Evolutionary conservation across 2,113 vertebrate species (phyloP).

Genomic region (Phrynocephalus versicolor): DNA sequence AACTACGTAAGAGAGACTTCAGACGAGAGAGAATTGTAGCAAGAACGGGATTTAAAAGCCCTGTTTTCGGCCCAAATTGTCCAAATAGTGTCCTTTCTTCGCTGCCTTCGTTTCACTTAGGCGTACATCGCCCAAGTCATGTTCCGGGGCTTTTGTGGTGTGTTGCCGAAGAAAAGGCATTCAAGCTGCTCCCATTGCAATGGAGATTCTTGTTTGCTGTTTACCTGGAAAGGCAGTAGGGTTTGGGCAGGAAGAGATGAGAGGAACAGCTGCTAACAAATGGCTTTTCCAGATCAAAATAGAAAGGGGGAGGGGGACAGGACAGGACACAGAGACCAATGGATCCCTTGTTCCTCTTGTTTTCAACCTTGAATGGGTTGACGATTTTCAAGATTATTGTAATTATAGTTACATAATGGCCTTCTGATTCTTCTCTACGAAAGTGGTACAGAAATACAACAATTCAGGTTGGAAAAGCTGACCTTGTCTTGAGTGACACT

Average conservation of each 20-base stretch:
- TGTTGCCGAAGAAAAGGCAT: constrained; percentile 36
- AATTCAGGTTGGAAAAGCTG: constrained; percentile 19
- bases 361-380: neutral
- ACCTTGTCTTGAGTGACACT: constrained; percentile 63
- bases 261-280: constrained; percentile 11
- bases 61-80: constrained; percentile 45
- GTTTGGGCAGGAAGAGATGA: neutral
- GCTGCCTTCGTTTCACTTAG: constrained; percentile 11
- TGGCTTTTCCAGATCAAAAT: neutral
- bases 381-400: constrained; percentile 23
- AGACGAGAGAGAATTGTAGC: constrained; percentile 66
- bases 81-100: constrained; percentile 21
- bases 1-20: constrained; percentile 70
- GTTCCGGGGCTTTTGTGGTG: neutral
- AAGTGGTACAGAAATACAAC: neutral
- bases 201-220: constrained; percentile 13
- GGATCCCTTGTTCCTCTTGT: constrained; percentile 21
- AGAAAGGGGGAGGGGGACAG: constrained; percentile 11
- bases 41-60: constrained; percentile 49
- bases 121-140: neutral
- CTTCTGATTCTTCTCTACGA: neutral
- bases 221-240: neutral
- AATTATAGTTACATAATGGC: too few relatives aligned
- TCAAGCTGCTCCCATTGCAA: constrained; percentile 56
- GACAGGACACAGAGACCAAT: neutral